Evolutionary conservation across 2,113 vertebrate genomes (phyloP).

Genomic region (Polypterus senegalus): DNA sequence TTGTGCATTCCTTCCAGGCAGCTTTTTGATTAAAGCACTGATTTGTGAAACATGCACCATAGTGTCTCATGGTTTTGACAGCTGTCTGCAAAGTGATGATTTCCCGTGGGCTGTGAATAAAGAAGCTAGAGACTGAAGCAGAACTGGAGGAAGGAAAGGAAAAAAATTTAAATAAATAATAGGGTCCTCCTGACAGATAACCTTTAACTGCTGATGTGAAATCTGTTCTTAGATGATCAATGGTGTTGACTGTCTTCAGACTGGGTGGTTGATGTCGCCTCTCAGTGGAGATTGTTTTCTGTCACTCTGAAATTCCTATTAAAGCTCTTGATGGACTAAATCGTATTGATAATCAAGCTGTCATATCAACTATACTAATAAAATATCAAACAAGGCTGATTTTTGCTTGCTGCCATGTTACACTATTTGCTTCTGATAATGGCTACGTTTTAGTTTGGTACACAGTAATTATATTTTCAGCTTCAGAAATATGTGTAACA

Average conservation of each 20-base stretch:
- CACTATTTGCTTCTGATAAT: not conserved
- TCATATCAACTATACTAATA: too few relatives aligned
- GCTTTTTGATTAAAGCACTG: not conserved
- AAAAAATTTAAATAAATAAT: not conserved
- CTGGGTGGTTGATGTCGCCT: too few relatives aligned
- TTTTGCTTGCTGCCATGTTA: not conserved
- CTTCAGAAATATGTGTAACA: too few relatives aligned
- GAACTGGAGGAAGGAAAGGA: not conserved
- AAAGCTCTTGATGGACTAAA: too few relatives aligned
- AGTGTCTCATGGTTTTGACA: not conserved
- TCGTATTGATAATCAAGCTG: too few relatives aligned
- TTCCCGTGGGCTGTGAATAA: not conserved
- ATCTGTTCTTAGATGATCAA: conserved; percentile 1
- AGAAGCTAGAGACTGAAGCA: not conserved
- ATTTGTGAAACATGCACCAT: not conserved
- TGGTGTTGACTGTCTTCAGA: not conserved
- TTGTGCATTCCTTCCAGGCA: too few relatives aligned
- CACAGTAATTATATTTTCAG: too few relatives aligned
- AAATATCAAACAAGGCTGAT: not conserved
- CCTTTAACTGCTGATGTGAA: not conserved
- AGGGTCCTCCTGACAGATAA: not conserved
- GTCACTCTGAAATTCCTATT: too few relatives aligned
- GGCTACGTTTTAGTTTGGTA: too few relatives aligned
- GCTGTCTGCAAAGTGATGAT: conserved; percentile 1
- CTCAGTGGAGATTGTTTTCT: too few relatives aligned